A percentile compares a stretch with the other conserved stretches of the same genome.
phyloP scores from a whole-genome alignment of 2,888 invertebrate genomes.

The Eupithecia tripunctaria region DNA sequence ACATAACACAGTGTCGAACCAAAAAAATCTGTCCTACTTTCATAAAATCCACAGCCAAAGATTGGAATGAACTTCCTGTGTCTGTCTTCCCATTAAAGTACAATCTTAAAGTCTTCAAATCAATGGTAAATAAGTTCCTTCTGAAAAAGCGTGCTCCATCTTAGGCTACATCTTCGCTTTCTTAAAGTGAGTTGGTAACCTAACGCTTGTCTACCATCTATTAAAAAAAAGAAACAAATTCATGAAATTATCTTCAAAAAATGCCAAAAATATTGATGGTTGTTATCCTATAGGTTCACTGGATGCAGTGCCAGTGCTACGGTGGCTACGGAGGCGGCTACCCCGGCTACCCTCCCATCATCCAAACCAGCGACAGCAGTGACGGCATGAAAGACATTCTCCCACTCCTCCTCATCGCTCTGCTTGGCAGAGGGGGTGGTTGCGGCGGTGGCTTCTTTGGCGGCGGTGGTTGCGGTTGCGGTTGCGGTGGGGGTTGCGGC shows the following conservation, averaged over 20 bases:
- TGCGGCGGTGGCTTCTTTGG: conserved; percentile 38
- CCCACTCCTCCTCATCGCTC: conserved; percentile 39
- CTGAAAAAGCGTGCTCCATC: too few relatives aligned
- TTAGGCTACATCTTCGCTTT: too few relatives aligned
- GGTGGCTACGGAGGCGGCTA: conserved; percentile 34
- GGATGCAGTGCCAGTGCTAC: conserved; percentile 34
- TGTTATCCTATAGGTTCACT: conserved; percentile 34
- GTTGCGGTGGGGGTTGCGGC: conserved; percentile 45
- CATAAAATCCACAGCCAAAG: too few relatives aligned
- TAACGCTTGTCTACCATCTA: too few relatives aligned
- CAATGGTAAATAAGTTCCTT: too few relatives aligned
- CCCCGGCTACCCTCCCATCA: conserved; percentile 38
- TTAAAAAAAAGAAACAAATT: too few relatives aligned
- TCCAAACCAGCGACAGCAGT: conserved; percentile 28
- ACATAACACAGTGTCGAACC: too few relatives aligned
- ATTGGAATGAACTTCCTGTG: too few relatives aligned
- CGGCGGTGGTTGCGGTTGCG: conserved; percentile 34
- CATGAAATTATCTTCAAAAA: not conserved
- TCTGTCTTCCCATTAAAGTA: too few relatives aligned
- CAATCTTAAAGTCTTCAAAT: too few relatives aligned
- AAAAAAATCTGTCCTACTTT: too few relatives aligned
- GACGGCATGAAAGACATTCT: conserved; percentile 32
- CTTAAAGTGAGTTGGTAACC: too few relatives aligned
- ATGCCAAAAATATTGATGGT: not conserved
- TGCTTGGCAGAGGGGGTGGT: conserved; percentile 36